Evolutionary conservation across 2,797 vertebrate species (phyloP).

Genomic region (Muscicapa comitata): DNA sequence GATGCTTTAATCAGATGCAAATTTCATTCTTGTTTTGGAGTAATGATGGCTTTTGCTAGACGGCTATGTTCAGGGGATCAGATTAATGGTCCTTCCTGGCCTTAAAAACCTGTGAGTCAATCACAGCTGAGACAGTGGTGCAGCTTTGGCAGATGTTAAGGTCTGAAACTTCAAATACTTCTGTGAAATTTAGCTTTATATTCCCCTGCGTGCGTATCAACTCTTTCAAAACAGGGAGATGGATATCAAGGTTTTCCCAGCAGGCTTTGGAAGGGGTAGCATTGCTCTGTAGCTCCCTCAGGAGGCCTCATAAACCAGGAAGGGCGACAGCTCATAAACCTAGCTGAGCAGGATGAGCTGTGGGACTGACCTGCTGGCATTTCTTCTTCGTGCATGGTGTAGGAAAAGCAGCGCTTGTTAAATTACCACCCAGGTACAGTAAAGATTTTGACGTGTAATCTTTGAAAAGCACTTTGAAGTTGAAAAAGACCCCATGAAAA

Average conservation of each 20-base stretch:
- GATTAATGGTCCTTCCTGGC: background rate
- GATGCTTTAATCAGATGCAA: background rate
- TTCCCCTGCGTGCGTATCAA: accelerated
- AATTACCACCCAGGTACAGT: background rate
- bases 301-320: background rate
- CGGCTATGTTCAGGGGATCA: background rate
- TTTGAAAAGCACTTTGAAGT: background rate
- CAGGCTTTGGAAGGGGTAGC: accelerated
- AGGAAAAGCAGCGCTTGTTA: background rate
- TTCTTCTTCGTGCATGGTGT: background rate
- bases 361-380: accelerated
- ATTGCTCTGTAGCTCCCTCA: background rate
- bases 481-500: background rate
- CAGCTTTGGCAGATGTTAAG: background rate
- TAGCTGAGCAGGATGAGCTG: background rate
- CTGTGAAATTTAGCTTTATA: background rate
- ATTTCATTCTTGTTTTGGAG: background rate
- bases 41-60: background rate
- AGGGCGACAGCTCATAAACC: background rate
- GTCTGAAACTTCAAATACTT: background rate
- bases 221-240: background rate
- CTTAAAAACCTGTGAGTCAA: background rate
- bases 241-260: background rate
- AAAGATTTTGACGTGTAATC: background rate
- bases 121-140: background rate